Evolutionary conservation across 2,888 invertebrate species (phyloP), one percentile per base, ranked within the genome.

Genomic region (Arctia plantaginis): DNA sequence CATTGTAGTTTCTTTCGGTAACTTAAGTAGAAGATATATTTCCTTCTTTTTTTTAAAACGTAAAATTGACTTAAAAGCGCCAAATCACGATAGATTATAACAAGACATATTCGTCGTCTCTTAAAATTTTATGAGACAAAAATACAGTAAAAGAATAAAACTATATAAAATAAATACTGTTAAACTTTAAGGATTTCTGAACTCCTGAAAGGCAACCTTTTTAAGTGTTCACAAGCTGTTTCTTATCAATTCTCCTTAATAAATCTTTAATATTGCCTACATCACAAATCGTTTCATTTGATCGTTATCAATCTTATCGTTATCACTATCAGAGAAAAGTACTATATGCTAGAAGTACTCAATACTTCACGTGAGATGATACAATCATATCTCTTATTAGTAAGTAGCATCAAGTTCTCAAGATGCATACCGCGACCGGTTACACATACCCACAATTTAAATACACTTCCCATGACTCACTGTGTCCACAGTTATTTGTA

Each of bases 391-490:
- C 51, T 69, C 55, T 62, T 62, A 30, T 59, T 62, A 62, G 62
- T 62, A 62, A 59, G 30, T 30, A 62, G 62, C 30, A 20, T 62
- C 62, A 18, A 55, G 30, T n/a, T 69, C 35, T 55, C 51, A 35
- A 35, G 35, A 33, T 76, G 76, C 79, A 78, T 78, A 76, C 77
- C 77, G 75, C 27, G 70, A 79, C 78, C 76, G 78, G 76, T 79
- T 77, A 76, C 69, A 71, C 72, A 47, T 15, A 66, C 47, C 65
- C 77, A 80, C 80, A 82, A 87, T 88, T 85, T 84, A 86, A 86
- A 86, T 86, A 80, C 79, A 72, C 83, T 77, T 65, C 66, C 68
- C 77, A 67, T 88, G 88, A 88, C 77, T 88, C 88, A 86, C 80
- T 44, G 44, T 13, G 69, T 55, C 67, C 66, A 65, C 41, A 41